Base-by-base conservation (phyloP, 23 tunicate species). In the Phallusia fumigata region DNA sequence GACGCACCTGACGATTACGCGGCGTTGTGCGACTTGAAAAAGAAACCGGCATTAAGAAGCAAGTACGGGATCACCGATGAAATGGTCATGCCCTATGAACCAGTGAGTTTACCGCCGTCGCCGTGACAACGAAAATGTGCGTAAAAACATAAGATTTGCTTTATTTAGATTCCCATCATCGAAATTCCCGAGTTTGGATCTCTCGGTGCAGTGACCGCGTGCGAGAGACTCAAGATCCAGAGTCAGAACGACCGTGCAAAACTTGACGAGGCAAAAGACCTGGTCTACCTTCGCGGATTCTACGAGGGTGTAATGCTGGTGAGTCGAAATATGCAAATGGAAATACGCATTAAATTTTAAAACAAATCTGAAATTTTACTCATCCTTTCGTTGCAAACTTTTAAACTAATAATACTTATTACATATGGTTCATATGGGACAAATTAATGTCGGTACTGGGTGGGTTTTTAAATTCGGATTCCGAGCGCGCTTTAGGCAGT, bases 1-100 rank as follows among this genome's bases (percentile, higher is more conserved):
- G 99, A 97, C 75, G 85, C 99, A 16, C 99, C 99, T 21, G 99
- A 97, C 83, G 99, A 97, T 79, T 97, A 81, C 83, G 99, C 99
- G 0, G 99, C 99, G 11, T 65, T 97, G 64, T 90, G 87, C 64
- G 99, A 97, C 73, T 47, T 97, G 65, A 97, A 97, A 76, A 92
- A 88, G 35, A 97, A 97, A 77, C 84, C 90, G 0, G 76, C 87
- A 11, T 78, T 96, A 0, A 77, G 99, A 28, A 65, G 82, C 76
- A 97, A 97, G 47, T 97, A 78, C 77, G 90, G 87, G 21, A 80
- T 97, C 72, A 83, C 82, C 0, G 99, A 97, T 77, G 97, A 97
- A 65, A 91, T 91, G 99, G 99, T 96, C 31, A 26, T 97, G 73
- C 99, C 97, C 18, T 92, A 32, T 69, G 97, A 97, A 75, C 99